Evolutionary conservation across 2,797 vertebrate species (phyloP).

Genomic region (Psittacula derbiana): DNA sequence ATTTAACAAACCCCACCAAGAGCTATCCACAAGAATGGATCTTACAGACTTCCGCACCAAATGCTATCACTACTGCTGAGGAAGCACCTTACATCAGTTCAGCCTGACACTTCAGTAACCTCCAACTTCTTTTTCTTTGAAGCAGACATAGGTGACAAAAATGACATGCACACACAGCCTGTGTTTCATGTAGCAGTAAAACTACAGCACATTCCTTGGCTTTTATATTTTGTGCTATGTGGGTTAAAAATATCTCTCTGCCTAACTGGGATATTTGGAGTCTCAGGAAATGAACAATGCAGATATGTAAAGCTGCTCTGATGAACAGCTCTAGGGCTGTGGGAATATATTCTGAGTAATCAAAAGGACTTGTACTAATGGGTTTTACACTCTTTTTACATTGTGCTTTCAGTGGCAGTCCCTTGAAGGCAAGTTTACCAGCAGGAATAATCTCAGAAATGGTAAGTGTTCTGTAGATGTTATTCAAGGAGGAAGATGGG

Average conservation of each 20-base stretch:
- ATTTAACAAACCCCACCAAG: not conserved
- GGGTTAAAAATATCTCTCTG: not conserved
- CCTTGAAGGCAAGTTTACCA: not conserved
- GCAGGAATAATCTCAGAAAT: constrained; percentile 6
- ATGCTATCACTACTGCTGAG: not conserved
- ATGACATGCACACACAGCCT: not conserved
- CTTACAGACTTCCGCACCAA: not conserved
- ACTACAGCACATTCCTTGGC: not conserved
- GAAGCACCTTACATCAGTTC: not conserved
- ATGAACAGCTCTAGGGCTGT: not conserved
- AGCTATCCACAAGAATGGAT: not conserved
- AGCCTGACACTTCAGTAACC: not conserved
- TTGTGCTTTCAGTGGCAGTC: constrained; percentile 9
- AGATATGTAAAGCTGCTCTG: constrained; percentile 4
- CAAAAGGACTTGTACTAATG: constrained; percentile 27
- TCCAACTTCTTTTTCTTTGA: not conserved
- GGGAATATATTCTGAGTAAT: constrained; percentile 20
- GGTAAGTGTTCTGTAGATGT: not conserved
- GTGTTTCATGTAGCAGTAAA: not conserved
- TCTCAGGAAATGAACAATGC: constrained; percentile 3
- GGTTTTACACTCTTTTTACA: constrained; percentile 43
- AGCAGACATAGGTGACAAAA: constrained; percentile 9
- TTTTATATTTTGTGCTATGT: not conserved
- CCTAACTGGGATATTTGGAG: not conserved
- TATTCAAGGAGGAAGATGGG: not conserved